These are phyloP conservation scores for Micromys minutus DNA, from an alignment of 2,113 vertebrate genomes.

Conservation along the genomic window DNA sequence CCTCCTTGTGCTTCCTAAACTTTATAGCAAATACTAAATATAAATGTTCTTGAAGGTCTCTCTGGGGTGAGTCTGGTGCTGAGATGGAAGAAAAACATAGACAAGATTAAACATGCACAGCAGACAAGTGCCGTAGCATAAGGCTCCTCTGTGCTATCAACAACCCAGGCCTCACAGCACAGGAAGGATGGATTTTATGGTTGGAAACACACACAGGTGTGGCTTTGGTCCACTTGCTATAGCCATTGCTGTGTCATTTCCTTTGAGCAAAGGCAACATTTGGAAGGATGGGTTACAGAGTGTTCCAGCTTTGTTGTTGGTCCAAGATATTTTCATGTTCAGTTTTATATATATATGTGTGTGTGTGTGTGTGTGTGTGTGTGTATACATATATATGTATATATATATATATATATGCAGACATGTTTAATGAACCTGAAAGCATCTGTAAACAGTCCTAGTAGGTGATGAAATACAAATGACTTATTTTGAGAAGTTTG, in stretches of 20 bases:
- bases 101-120: background rate
- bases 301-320: slow-evolving; percentile 60
- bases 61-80: background rate
- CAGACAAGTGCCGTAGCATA: background rate
- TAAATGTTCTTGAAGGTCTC: background rate
- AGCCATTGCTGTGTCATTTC: slow-evolving; percentile 47
- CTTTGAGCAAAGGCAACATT: slow-evolving; percentile 33
- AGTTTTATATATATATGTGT: background rate
- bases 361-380: background rate
- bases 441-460: slow-evolving; percentile 59
- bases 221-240: background rate
- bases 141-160: background rate
- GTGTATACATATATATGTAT: background rate
- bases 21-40: background rate
- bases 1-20: background rate
- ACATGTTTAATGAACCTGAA: slow-evolving; percentile 58
- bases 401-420: background rate
- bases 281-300: slow-evolving; percentile 28
- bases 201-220: slow-evolving; percentile 52
- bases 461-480: slow-evolving; percentile 55
- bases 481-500: slow-evolving; percentile 48
- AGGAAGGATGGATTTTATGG: slow-evolving; percentile 53
- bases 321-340: slow-evolving; percentile 64
- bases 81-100: background rate
- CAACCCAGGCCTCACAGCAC: background rate